Evolutionary conservation across 1,140 invertebrate species (phyloP).

Genomic region (Drosophila pseudoobscura): DNA sequence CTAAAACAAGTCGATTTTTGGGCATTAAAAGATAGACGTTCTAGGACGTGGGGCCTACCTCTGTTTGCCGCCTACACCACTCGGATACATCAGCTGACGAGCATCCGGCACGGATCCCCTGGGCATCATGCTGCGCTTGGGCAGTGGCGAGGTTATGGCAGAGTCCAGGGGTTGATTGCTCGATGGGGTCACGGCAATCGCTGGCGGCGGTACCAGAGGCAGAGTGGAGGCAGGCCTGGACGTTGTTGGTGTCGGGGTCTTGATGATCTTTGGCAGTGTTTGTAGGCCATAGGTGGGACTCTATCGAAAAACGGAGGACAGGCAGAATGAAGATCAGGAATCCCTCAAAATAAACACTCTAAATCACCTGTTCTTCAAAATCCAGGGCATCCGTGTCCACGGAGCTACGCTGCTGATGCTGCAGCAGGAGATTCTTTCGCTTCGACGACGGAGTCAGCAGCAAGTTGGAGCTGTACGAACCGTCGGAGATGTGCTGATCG

Average conservation of each 20-base stretch:
- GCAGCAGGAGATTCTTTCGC: conserved; percentile 89
- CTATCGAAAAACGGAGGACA: conserved; percentile 13
- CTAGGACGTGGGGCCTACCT: conserved; percentile 26
- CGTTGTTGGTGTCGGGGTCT: conserved; percentile 58
- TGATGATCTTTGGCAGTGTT: conserved; percentile 68
- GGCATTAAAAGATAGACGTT: neutral
- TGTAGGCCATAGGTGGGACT: conserved; percentile 74
- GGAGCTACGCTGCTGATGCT: conserved; percentile 92
- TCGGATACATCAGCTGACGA: conserved; percentile 56
- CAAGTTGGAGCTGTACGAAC: conserved; percentile 83
- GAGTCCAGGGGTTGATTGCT: conserved; percentile 37
- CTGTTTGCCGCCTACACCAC: conserved; percentile 50
- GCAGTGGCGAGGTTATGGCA: conserved; percentile 46
- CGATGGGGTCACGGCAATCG: conserved; percentile 63
- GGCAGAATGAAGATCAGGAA: neutral
- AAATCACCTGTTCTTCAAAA: conserved; percentile 87
- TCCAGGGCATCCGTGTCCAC: conserved; percentile 92
- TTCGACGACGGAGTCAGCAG: conserved; percentile 90
- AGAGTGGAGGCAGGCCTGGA: conserved; percentile 32
- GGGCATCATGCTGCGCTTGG: conserved; percentile 56
- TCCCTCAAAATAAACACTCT: neutral
- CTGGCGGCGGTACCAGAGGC: conserved; percentile 42
- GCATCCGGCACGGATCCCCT: conserved; percentile 63
- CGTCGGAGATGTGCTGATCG: conserved; percentile 84
- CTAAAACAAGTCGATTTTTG: conserved; percentile 11